Percentiles rank a stretch among this genome's conserved stretches.
phyloP scores from a whole-genome alignment of 2,113 vertebrate genomes.

The Acanthisitta chloris region DNA sequence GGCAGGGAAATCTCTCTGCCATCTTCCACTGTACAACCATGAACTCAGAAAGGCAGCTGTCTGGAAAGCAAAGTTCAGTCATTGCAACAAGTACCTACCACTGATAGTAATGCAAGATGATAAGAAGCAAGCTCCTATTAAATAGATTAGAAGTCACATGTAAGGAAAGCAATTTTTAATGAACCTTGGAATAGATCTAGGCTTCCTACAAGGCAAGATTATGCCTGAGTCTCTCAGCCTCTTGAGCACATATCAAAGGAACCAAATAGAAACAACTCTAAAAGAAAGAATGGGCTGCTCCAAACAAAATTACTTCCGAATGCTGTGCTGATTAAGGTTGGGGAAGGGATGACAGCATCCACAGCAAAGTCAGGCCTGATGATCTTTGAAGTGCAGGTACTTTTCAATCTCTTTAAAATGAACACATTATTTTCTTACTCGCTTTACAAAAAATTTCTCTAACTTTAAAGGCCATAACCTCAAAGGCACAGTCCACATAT shows the following conservation, averaged over 20 bases:
- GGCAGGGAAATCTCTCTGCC: neutral
- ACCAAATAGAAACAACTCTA: neutral
- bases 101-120: neutral
- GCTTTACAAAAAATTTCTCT: neutral
- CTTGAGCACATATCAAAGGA: neutral
- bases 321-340: neutral
- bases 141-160: neutral
- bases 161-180: neutral
- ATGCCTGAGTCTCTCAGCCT: neutral
- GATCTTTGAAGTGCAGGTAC: fast-evolving
- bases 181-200: neutral
- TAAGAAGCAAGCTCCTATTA: neutral
- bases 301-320: neutral
- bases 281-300: neutral
- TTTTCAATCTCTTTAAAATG: neutral
- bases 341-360: neutral
- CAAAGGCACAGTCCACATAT: neutral
- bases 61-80: neutral
- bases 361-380: neutral
- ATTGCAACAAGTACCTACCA: neutral
- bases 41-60: neutral
- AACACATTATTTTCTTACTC: neutral
- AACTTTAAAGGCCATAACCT: neutral
- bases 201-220: neutral
- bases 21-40: neutral